phyloP scores from a whole-genome alignment of 2,888 invertebrate genomes.

The Nemotelus nigrinus region DNA sequence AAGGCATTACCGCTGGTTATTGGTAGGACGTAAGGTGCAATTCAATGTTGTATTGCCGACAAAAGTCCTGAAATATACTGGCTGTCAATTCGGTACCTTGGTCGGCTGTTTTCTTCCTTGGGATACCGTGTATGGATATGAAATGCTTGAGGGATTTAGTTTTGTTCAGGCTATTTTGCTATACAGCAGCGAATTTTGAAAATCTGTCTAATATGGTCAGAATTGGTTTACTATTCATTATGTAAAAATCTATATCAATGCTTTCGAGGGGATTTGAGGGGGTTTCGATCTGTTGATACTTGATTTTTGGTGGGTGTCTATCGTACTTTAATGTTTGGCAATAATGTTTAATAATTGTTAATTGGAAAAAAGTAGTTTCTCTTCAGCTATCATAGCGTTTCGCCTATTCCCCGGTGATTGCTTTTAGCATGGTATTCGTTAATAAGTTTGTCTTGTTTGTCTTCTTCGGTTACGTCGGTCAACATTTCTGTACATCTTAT shows the following conservation, averaged over 20 bases:
- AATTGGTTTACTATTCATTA: conserved; percentile 21
- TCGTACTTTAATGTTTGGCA: conserved; percentile 41
- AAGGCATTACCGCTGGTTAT: conserved; percentile 46
- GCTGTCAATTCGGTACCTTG: too few species aligned
- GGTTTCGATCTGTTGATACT: conserved; percentile 34
- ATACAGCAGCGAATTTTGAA: conserved; percentile 20
- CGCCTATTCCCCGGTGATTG: conserved; percentile 37
- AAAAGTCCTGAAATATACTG: too few species aligned
- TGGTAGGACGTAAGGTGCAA: neutral
- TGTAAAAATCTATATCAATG: conserved; percentile 20
- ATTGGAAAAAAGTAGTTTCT: conserved; percentile 43
- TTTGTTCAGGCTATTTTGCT: too few species aligned
- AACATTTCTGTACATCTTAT: too few species aligned
- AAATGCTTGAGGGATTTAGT: too few species aligned
- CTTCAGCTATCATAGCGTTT: conserved; percentile 37
- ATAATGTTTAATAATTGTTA: conserved; percentile 43
- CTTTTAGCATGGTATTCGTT: too few species aligned
- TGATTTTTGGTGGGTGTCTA: conserved; percentile 46
- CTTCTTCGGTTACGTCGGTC: too few species aligned
- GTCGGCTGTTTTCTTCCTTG: too few species aligned
- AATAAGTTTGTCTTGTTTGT: too few species aligned
- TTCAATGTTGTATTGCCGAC: too few species aligned
- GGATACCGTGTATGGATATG: too few species aligned
- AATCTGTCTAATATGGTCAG: conserved; percentile 34
- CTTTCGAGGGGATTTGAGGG: conserved; percentile 41